phyloP scores from a whole-genome alignment of 2,888 invertebrate species.

The Strigamia maritima region DNA sequence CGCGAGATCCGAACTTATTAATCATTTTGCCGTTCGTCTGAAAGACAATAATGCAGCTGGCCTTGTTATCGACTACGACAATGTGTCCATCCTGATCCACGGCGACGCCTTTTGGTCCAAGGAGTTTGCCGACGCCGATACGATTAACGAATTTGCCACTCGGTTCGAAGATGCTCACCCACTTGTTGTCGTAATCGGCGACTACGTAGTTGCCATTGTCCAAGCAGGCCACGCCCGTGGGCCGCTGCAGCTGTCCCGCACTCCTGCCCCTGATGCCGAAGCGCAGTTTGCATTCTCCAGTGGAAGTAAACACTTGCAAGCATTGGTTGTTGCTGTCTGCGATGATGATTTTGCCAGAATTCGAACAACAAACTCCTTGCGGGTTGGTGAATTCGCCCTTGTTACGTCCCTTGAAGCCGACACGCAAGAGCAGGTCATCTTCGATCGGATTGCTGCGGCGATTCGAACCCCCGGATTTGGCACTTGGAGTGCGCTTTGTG shows the following conservation, averaged over 20 bases:
- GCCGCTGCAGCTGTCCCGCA: conserved; percentile 57
- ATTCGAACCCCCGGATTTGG: conserved; percentile 52
- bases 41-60: conserved; percentile 55
- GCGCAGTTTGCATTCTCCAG: conserved; percentile 54
- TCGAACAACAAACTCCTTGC: conserved; percentile 54
- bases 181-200: conserved; percentile 59
- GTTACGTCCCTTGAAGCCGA: conserved; percentile 56
- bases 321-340: conserved; percentile 58
- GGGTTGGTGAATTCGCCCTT: conserved; percentile 58
- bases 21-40: conserved; percentile 56
- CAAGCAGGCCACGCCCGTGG: conserved; percentile 56
- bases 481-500: conserved; percentile 52
- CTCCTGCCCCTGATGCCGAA: conserved; percentile 55
- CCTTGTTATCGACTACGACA: conserved; percentile 58
- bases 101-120: conserved; percentile 58
- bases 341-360: conserved; percentile 52
- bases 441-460: conserved; percentile 53
- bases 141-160: conserved; percentile 56
- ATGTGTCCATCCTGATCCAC: conserved; percentile 55
- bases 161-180: conserved; percentile 55
- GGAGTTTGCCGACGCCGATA: conserved; percentile 55
- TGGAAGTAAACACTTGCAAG: conserved; percentile 50
- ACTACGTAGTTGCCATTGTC: conserved; percentile 54
- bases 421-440: conserved; percentile 55
- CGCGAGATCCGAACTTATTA: conserved; percentile 54